Conservation (phyloP, 2,888 invertebrate species). For the Drosophila anomalata region DNA sequence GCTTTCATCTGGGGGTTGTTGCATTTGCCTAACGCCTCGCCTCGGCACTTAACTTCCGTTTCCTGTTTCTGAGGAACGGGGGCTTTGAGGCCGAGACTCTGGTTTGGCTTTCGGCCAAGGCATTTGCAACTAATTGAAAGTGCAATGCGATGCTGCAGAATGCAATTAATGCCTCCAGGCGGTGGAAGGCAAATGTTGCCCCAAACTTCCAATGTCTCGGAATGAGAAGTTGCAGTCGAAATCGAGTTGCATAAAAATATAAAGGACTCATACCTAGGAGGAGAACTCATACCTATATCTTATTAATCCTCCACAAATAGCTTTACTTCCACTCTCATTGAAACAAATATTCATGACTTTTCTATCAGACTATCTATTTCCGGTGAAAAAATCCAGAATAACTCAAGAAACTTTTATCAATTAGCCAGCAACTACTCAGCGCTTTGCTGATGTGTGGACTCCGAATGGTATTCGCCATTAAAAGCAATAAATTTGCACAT, state of each 20-base stretch:
- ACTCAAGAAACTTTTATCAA: slow-evolving; percentile 34
- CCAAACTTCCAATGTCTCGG: neutral
- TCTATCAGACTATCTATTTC: slow-evolving; percentile 6
- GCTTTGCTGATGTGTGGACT: slow-evolving; percentile 4
- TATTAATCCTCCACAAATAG: neutral
- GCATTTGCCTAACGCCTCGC: slow-evolving; percentile 79
- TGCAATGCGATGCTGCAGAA: slow-evolving; percentile 82
- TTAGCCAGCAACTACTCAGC: slow-evolving; percentile 36
- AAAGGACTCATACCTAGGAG: neutral
- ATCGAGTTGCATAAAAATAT: slow-evolving; percentile 8
- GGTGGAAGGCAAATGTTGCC: slow-evolving; percentile 29
- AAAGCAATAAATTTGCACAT: slow-evolving; percentile 73
- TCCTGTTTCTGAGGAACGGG: slow-evolving; percentile 61
- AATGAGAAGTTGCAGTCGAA: slow-evolving; percentile 14
- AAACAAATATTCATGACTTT: neutral
- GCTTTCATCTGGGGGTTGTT: slow-evolving; percentile 71
- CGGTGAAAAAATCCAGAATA: slow-evolving; percentile 6
- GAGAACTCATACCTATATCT: no score
- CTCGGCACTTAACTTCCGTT: slow-evolving; percentile 82
- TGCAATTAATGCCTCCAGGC: slow-evolving; percentile 82
- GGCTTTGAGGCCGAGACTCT: slow-evolving; percentile 5
- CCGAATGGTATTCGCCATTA: slow-evolving; percentile 58
- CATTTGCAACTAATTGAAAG: slow-evolving; percentile 82
- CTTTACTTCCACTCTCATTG: neutral
- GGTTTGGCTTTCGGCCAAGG: slow-evolving; percentile 46